These are phyloP conservation scores for Saturnia japonica DNA, from an alignment of 2,888 invertebrate species.

Conservation along the genomic window DNA sequence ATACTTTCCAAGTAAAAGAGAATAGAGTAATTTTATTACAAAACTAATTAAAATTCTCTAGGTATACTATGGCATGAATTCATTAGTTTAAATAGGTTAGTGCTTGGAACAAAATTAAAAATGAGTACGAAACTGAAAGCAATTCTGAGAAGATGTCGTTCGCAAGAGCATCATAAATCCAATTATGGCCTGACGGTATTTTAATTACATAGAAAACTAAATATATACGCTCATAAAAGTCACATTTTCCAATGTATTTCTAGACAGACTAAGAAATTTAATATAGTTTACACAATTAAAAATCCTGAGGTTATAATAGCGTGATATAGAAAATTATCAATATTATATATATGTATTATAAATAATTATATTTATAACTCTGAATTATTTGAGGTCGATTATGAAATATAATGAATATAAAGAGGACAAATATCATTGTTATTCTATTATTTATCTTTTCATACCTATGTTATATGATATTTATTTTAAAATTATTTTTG, in stretches of 20 bases:
- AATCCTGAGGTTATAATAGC: not conserved
- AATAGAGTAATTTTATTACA: not conserved
- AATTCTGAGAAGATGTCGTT: conserved; percentile 26
- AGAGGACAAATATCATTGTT: not conserved
- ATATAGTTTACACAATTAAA: not conserved
- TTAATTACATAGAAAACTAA: conserved; percentile 38
- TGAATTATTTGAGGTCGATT: not conserved
- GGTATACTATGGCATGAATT: not conserved
- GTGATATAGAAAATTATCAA: not conserved
- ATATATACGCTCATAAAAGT: conserved; percentile 23
- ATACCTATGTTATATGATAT: not conserved
- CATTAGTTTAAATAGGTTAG: conserved; percentile 11
- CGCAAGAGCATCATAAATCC: conserved; percentile 33
- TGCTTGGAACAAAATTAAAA: conserved; percentile 3
- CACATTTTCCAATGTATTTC: not conserved
- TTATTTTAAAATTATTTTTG: not conserved
- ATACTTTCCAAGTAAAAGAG: not conserved
- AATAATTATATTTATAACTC: not conserved
- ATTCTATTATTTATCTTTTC: not conserved
- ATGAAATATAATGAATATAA: not conserved
- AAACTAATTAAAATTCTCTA: conserved; percentile 3
- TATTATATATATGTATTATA: not conserved
- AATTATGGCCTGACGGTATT: conserved; percentile 40
- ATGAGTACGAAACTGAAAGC: not conserved
- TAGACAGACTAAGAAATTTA: not conserved